These are phyloP conservation scores for Tryphoninae sp. DNA, from an alignment of 2,888 invertebrate genomes.

Conservation along the genomic window DNA sequence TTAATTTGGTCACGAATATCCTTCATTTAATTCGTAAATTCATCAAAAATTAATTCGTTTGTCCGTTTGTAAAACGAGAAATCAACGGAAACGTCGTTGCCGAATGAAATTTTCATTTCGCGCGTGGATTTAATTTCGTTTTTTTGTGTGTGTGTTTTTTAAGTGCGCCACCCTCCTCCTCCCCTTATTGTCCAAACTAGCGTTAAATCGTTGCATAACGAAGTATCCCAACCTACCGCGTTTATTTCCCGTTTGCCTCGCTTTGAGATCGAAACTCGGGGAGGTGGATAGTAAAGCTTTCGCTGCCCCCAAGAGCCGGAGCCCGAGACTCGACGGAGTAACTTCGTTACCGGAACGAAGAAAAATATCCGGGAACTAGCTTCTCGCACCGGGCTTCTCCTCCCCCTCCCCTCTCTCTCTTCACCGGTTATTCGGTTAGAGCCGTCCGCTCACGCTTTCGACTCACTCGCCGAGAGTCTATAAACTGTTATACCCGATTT, in stretches of 20 bases:
- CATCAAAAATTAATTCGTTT: background rate
- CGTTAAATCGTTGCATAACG: background rate
- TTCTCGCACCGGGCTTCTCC: slow-evolving; percentile 44
- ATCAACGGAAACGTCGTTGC: background rate
- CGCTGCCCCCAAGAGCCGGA: slow-evolving; percentile 15
- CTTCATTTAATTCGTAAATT: background rate
- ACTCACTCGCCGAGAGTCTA: slow-evolving; percentile 12
- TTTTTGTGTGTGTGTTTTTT: too few species aligned
- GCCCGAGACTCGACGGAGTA: slow-evolving; percentile 41
- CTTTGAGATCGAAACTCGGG: slow-evolving; percentile 21
- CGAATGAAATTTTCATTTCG: too few species aligned
- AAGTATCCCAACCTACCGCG: background rate
- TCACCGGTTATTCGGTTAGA: slow-evolving; percentile 55
- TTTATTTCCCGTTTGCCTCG: background rate
- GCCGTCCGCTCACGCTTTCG: slow-evolving; percentile 26
- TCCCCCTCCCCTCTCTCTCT: too few species aligned
- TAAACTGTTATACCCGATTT: slow-evolving; percentile 4
- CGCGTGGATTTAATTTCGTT: too few species aligned
- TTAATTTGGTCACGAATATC: background rate
- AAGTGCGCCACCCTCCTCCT: too few species aligned
- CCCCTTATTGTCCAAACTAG: slow-evolving; percentile 6
- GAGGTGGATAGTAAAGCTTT: slow-evolving; percentile 1
- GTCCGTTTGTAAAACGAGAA: background rate
- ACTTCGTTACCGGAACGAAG: slow-evolving; percentile 59
- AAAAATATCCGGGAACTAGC: slow-evolving; percentile 61